These are phyloP conservation scores for Teinopalpus imperialis DNA, from an alignment of 2,888 invertebrate species.

Conservation along the genomic window DNA sequence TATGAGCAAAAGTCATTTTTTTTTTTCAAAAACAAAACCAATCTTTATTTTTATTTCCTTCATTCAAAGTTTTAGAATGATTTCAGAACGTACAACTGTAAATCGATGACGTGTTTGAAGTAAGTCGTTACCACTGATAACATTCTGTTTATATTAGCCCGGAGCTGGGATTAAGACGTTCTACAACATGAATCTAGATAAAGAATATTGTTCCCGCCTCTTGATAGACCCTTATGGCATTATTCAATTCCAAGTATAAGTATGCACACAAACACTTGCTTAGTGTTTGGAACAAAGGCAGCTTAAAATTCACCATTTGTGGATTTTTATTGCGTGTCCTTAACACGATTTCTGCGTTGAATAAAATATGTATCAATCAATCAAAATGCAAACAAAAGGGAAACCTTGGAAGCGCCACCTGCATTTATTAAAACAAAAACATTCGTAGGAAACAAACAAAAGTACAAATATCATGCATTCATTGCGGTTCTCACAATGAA, in stretches of 20 bases:
- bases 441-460: conserved; percentile 58
- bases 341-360: conserved; percentile 38
- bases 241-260: conserved; percentile 36
- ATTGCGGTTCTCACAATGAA: conserved; percentile 17
- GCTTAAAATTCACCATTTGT: conserved; percentile 26
- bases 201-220: conserved; percentile 43
- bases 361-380: conserved; percentile 59
- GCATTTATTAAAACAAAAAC: conserved; percentile 53
- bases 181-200: conserved; percentile 68
- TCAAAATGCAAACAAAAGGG: conserved; percentile 53
- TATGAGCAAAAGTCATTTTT: too few species aligned
- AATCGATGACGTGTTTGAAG: conserved; percentile 29
- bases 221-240: conserved; percentile 49
- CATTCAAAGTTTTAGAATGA: conserved; percentile 1
- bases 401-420: conserved; percentile 60
- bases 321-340: conserved; percentile 35
- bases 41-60: too few species aligned
- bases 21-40: too few species aligned
- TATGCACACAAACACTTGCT: conserved; percentile 9
- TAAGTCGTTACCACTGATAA: conserved; percentile 43
- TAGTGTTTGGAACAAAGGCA: conserved; percentile 19
- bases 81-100: conserved; percentile 1
- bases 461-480: conserved; percentile 53
- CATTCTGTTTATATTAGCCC: conserved; percentile 55
- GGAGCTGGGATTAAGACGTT: conserved; percentile 62